Percentiles rank a stretch among this genome's conserved stretches.
These are phyloP conservation scores for Corythornis vintsioides DNA, from an alignment of 2,113 vertebrate genomes.

Conservation along the genomic window DNA sequence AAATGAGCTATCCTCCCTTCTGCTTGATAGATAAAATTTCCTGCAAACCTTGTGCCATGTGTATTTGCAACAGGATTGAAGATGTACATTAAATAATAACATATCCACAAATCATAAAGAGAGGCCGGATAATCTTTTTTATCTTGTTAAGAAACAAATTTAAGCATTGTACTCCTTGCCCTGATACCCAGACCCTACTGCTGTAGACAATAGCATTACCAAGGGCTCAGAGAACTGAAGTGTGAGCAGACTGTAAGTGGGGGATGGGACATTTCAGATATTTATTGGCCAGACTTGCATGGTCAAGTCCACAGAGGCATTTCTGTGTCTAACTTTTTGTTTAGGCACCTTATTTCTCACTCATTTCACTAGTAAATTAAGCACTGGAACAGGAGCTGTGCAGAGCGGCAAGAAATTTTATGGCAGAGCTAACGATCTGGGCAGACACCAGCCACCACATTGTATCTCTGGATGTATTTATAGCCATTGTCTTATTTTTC, in stretches of 20 bases:
- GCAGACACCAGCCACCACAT: not conserved
- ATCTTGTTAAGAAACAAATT: not conserved
- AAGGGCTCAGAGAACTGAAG: fast-evolving
- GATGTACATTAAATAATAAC: not conserved
- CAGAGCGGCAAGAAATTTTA: not conserved
- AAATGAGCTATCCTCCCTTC: not conserved
- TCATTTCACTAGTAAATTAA: not conserved
- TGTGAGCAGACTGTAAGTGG: not conserved
- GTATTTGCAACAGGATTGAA: not conserved
- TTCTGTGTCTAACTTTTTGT: not conserved
- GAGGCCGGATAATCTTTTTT: not conserved
- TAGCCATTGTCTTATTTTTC: not conserved
- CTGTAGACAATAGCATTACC: not conserved
- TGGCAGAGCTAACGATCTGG: not conserved
- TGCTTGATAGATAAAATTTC: not conserved
- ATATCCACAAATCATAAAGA: not conserved
- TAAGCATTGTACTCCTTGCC: not conserved
- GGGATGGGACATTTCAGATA: not conserved
- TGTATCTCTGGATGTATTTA: not conserved
- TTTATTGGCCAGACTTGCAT: not conserved
- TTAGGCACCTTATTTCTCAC: not conserved
- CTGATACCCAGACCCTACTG: not conserved
- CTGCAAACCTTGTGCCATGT: not conserved
- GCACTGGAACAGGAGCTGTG: not conserved
- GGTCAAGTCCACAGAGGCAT: not conserved